phyloP scores from a whole-genome alignment of 2,888 invertebrate genomes.

The Rapana venosa region DNA sequence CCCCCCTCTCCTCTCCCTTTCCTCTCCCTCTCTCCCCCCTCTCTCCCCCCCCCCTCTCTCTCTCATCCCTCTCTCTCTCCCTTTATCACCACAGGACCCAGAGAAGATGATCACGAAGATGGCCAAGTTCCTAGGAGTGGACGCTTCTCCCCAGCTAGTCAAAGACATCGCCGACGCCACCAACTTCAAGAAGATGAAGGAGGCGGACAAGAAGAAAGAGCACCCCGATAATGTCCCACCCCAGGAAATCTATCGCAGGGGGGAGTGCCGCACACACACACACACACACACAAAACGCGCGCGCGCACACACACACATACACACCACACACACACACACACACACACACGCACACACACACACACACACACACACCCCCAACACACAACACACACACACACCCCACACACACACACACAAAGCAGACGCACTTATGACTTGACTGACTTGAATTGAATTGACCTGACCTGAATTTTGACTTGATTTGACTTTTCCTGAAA shows the following conservation, averaged over 20 bases:
- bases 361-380: conserved; percentile 25
- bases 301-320: too few species aligned
- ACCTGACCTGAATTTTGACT: too few species aligned
- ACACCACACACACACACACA: too few species aligned
- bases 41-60: too few species aligned
- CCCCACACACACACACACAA: conserved; percentile 15
- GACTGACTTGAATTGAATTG: too few species aligned
- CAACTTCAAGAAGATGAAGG: background rate
- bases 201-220: background rate
- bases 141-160: background rate
- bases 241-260: background rate
- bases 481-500: too few species aligned
- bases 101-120: background rate
- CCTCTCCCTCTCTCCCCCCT: too few species aligned
- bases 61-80: too few species aligned
- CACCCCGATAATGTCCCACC: background rate
- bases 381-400: background rate
- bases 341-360: conserved; percentile 19
- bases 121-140: background rate
- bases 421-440: too few species aligned
- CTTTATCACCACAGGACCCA: background rate
- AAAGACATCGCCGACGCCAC: conserved; percentile 9
- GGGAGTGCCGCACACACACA: background rate
- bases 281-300: too few species aligned
- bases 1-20: too few species aligned